These are phyloP conservation scores for Streblospio benedicti DNA, from an alignment of 1,140 invertebrate species.

Conservation along the genomic window DNA sequence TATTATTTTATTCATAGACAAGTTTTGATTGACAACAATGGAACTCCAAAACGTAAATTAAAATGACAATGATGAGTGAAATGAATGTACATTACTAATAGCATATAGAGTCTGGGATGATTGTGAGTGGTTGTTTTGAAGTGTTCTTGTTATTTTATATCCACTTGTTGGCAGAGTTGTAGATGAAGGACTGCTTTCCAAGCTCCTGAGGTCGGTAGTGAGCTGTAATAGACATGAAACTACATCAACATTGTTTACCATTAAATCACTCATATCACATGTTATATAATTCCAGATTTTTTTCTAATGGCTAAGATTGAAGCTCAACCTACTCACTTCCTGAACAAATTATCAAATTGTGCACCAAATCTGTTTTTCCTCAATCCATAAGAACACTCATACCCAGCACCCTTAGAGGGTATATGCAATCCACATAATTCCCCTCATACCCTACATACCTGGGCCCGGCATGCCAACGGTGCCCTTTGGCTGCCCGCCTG, in stretches of 20 bases:
- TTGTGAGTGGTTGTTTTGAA: neutral
- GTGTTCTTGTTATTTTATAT: neutral
- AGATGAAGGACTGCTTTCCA: slow-evolving; percentile 41
- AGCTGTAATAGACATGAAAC: slow-evolving; percentile 27
- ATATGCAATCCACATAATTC: neutral
- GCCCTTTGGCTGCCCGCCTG: slow-evolving; percentile 14
- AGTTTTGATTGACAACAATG: too few species aligned
- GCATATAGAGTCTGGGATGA: too few species aligned
- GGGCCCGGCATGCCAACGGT: slow-evolving; percentile 32
- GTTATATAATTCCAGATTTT: neutral
- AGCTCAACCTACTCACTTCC: neutral
- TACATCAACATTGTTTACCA: neutral
- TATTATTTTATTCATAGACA: too few species aligned
- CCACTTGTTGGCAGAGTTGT: slow-evolving; percentile 25
- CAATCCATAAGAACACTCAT: neutral
- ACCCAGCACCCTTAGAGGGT: neutral
- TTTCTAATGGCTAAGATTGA: neutral
- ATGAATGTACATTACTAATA: too few species aligned
- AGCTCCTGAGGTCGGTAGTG: slow-evolving; percentile 33
- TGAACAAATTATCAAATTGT: neutral
- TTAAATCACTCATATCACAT: neutral
- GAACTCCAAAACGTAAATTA: too few species aligned
- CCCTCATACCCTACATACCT: slow-evolving; percentile 23
- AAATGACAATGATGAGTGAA: too few species aligned
- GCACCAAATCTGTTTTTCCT: neutral